A percentile compares a stretch with the other conserved stretches of the same genome.
Conservation (phyloP, 1,140 invertebrate species). For the Pseudomyrmex concolor region DNA sequence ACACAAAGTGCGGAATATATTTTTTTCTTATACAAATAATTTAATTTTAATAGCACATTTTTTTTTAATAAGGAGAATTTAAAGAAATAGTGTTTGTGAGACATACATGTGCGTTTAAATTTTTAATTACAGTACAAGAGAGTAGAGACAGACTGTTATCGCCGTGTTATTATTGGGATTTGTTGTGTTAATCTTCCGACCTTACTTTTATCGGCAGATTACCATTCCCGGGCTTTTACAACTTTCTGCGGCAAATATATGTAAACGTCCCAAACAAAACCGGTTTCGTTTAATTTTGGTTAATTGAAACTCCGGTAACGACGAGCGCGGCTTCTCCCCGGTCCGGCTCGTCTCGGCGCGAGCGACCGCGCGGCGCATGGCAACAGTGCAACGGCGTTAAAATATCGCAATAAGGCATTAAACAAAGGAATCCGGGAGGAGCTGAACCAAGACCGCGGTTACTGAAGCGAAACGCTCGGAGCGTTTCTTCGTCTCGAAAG, state of each 20-base stretch:
- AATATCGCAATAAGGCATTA: constrained; percentile 83
- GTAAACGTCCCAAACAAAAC: constrained; percentile 30
- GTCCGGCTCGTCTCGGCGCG: constrained; percentile 35
- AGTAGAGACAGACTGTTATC: background rate
- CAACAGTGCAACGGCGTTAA: constrained; percentile 75
- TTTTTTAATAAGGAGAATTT: no score
- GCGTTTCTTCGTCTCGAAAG: constrained; percentile 72
- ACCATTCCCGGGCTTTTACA: background rate
- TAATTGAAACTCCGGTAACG: constrained; percentile 48
- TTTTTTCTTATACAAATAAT: no score
- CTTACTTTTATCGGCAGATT: constrained; percentile 23
- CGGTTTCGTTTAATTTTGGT: constrained; percentile 40
- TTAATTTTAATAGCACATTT: no score
- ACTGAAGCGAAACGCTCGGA: constrained; percentile 77
- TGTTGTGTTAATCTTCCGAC: background rate
- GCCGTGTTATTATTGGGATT: no score
- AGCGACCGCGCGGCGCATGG: constrained; percentile 58
- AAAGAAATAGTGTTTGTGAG: no score
- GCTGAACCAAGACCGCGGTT: constrained; percentile 79
- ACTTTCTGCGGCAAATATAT: constrained; percentile 14
- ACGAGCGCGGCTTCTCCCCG: background rate
- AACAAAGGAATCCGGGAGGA: constrained; percentile 81
- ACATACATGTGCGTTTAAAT: no score
- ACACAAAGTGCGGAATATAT: no score
- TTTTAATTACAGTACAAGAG: no score